Base-by-base conservation (phyloP, 2,113 vertebrate genomes). In the Arothron firmamentum region DNA sequence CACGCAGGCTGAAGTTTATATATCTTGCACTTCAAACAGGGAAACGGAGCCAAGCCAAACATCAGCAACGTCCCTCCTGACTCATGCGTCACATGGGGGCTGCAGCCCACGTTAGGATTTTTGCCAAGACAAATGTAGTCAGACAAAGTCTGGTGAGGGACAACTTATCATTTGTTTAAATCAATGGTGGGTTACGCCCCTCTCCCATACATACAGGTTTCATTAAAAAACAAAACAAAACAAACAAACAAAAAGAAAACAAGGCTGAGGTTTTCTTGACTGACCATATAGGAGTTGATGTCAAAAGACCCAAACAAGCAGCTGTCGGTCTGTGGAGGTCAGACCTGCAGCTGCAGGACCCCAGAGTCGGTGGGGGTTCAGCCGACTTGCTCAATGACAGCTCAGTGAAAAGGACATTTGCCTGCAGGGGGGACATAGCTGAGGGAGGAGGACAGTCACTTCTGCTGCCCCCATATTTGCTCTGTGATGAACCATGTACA, bases 81-180 rank as follows among this genome's bases (percentile, higher is more conserved):
- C 53, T 71, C 34, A 48, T 71, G 72, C 13, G 46, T 82, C 71
- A 81, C 67, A 65, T 0, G 62, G 42, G 54, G 62, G 59, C 78
- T 46, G 18, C 23, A 45, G 52, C 63, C 62, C 51, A 55, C 18
- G 19, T 67, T 38, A 60, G 81, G 68, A 75, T 18, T 0, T 1
- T 52, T 70, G 83, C 87, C 82, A 87, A 88, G 79, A 69, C 72
- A 88, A 87, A 87, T 56, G 56, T 16, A 70, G 47, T 54, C 10
- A 61, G 61, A 53, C 49, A 65, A 79, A 74, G 67, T 62, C 52
- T 73, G 42, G 14, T 0, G 0, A 17, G 17, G 21, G 21, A 58
- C 50, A 42, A 62, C 50, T 25, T 11, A 12, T 48, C 65, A 52
- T 7, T 13, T 34, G 18, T 19, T 61, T 15, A 58, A 64, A 64